phyloP scores from a whole-genome alignment of 2,888 invertebrate species.

The Tachina grossa region DNA sequence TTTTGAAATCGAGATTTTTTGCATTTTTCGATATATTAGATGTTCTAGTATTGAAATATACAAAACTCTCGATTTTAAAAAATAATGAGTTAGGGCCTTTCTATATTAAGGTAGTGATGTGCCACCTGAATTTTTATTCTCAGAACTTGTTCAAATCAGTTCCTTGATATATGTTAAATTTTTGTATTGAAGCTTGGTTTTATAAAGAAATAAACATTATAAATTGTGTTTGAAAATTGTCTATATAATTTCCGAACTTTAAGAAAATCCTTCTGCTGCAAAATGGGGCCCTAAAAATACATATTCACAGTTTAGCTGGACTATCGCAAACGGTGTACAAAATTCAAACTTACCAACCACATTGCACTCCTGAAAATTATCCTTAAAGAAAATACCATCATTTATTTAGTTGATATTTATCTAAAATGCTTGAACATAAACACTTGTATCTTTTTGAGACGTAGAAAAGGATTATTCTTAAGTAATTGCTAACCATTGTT shows the following conservation, averaged over 20 bases:
- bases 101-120: too few relatives aligned
- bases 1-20: too few relatives aligned
- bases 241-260: neutral
- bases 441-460: constrained; percentile 49
- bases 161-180: too few relatives aligned
- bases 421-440: constrained; percentile 48
- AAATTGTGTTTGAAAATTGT: neutral
- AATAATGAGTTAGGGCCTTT: too few relatives aligned
- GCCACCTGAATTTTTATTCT: too few relatives aligned
- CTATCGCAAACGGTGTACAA: neutral
- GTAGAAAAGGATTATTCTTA: constrained; percentile 71
- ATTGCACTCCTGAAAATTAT: neutral
- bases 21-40: too few relatives aligned
- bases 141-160: too few relatives aligned
- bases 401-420: constrained; percentile 66
- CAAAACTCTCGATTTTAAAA: too few relatives aligned
- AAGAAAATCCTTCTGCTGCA: neutral
- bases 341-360: constrained; percentile 12
- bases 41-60: too few relatives aligned
- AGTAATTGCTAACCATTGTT: constrained; percentile 72
- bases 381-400: constrained; percentile 38
- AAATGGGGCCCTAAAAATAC: neutral
- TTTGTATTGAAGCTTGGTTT: too few relatives aligned
- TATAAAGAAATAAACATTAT: too few relatives aligned
- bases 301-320: neutral